phyloP scores from a whole-genome alignment of 2,797 vertebrate species.

The Sciurus vulgaris region DNA sequence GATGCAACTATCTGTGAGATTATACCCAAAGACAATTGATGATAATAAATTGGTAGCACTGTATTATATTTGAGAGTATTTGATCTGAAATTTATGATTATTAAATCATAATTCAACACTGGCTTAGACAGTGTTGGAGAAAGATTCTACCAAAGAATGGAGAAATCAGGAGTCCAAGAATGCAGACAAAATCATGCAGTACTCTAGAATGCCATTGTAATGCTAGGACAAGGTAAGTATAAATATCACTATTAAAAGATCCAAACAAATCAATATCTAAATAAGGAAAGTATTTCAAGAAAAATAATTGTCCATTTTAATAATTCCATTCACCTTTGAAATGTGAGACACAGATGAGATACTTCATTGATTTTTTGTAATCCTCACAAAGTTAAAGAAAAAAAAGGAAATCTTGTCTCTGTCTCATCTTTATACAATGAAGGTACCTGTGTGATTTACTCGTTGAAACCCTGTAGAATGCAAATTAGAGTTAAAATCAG shows the following conservation, averaged over 20 bases:
- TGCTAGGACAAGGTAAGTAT: not conserved
- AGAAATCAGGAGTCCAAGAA: not conserved
- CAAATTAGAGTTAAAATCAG: not conserved
- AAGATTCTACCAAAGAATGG: not conserved
- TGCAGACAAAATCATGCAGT: not conserved
- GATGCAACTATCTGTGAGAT: not conserved
- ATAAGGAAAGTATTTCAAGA: not conserved
- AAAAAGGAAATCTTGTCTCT: not conserved
- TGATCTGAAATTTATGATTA: not conserved
- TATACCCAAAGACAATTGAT: not conserved
- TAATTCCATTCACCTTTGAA: not conserved
- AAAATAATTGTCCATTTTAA: not conserved
- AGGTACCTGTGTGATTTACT: not conserved
- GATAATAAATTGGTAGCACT: not conserved
- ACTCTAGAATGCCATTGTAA: not conserved
- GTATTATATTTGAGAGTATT: not conserved
- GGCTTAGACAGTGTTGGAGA: not conserved
- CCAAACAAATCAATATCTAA: not conserved
- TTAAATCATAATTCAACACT: not conserved
- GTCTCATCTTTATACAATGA: no score
- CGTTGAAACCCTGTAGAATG: not conserved
- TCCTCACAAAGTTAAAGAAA: not conserved
- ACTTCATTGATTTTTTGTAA: not conserved
- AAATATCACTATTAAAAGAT: not conserved
- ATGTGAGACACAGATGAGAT: not conserved